Percentiles rank a stretch among this genome's conserved stretches.
Evolutionary conservation across 2,113 vertebrate species (phyloP).

Genomic region (Centrocercus urophasianus): DNA sequence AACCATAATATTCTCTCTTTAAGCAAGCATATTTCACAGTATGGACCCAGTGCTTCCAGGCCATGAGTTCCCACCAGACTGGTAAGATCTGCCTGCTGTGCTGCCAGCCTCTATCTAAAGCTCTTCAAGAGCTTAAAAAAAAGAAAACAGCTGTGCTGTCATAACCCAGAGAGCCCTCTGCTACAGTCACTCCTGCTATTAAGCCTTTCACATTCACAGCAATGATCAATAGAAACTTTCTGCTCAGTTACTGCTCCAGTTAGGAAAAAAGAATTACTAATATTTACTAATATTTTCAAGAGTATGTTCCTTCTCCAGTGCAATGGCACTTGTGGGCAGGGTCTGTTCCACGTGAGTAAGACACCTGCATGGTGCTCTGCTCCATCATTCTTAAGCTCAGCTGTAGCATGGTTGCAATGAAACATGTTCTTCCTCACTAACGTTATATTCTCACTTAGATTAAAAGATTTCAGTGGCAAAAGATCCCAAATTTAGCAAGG

Average conservation of each 20-base stretch:
- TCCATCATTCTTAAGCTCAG: neutral
- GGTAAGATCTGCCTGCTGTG: neutral
- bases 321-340: rapidly evolving
- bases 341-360: neutral
- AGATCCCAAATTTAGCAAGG: neutral
- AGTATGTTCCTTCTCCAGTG: neutral
- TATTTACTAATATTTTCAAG: neutral
- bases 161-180: neutral
- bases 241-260: neutral
- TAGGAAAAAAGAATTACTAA: too few relatives aligned
- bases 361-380: neutral
- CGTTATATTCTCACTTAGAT: neutral
- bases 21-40: neutral
- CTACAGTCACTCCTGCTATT: neutral
- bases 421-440: neutral
- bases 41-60: neutral
- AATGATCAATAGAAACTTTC: neutral
- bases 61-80: neutral
- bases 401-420: neutral
- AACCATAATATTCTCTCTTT: neutral
- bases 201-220: neutral
- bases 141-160: neutral
- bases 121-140: neutral
- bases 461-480: neutral
- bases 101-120: neutral